A percentile compares a stretch with the other conserved stretches of the same genome.
Evolutionary conservation across 1,140 invertebrate genomes (phyloP).

Genomic region (Caenorhabditis inopinata): DNA sequence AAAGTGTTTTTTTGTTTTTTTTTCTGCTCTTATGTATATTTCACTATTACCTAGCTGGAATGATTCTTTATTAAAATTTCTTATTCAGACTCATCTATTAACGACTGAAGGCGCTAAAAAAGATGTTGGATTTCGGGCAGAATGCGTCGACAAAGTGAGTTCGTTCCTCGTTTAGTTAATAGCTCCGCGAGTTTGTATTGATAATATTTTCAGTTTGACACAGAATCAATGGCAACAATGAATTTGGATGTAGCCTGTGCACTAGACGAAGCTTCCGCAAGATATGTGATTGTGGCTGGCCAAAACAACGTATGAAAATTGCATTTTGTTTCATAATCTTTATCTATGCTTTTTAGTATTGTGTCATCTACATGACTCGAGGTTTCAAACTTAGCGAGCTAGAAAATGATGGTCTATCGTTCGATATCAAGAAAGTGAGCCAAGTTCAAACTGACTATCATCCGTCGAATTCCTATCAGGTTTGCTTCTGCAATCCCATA

Average conservation of each 20-base stretch:
- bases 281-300: conserved; percentile 46
- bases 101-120: neutral
- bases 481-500: too few relatives aligned
- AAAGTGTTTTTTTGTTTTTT: too few relatives aligned
- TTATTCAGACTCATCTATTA: conserved; percentile 35
- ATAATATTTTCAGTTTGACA: conserved; percentile 17
- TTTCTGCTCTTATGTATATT: too few relatives aligned
- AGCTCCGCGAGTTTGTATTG: neutral
- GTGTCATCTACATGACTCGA: neutral
- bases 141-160: neutral
- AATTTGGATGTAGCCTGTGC: conserved; percentile 49
- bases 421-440: neutral
- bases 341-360: neutral
- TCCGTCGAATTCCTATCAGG: neutral
- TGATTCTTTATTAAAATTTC: neutral
- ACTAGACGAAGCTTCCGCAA: neutral
- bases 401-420: neutral
- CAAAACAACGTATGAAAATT: conserved; percentile 43
- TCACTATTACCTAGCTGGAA: too few relatives aligned
- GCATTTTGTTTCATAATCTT: neutral
- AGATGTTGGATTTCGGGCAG: neutral
- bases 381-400: neutral
- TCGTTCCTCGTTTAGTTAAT: neutral
- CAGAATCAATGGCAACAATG: conserved; percentile 37
- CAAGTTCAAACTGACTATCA: neutral